Conservation (phyloP, 2,888 invertebrate genomes). For the Icerya purchasi region DNA sequence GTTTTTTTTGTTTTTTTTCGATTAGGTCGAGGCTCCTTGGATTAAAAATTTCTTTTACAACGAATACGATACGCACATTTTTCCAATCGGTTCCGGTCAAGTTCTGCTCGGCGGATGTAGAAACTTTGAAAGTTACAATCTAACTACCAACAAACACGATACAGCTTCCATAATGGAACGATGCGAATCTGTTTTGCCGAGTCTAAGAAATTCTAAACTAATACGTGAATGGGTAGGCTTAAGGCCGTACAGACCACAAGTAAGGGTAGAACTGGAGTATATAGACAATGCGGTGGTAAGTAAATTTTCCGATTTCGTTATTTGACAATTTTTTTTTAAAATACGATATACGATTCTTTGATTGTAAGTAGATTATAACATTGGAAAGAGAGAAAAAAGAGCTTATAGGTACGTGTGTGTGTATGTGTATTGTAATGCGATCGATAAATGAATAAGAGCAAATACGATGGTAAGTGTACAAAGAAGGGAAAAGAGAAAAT, state of each 20-base stretch:
- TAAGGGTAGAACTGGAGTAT: constrained; percentile 47
- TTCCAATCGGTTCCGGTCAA: constrained; percentile 42
- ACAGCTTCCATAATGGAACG: constrained; percentile 53
- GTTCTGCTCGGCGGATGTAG: constrained; percentile 71
- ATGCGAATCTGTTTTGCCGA: constrained; percentile 53
- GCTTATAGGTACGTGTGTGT: neutral
- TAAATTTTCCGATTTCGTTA: neutral
- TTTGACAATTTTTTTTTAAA: no score
- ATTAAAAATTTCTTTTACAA: constrained; percentile 70
- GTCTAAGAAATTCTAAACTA: constrained; percentile 32
- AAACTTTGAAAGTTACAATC: constrained; percentile 56
- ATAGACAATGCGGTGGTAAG: constrained; percentile 16
- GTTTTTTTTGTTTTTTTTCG: no score
- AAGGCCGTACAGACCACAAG: constrained; percentile 53
- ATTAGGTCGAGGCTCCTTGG: constrained; percentile 62
- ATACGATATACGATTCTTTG: no score
- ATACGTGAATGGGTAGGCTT: constrained; percentile 51
- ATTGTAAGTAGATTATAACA: no score
- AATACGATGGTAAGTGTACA: no score
- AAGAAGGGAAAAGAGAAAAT: no score
- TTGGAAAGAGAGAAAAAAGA: neutral
- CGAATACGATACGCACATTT: constrained; percentile 65
- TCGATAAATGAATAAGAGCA: no score
- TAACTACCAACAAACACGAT: constrained; percentile 44
- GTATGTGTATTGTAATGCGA: neutral